These are phyloP conservation scores for Cerastoderma edule DNA, from an alignment of 2,888 invertebrate species.

Conservation along the genomic window DNA sequence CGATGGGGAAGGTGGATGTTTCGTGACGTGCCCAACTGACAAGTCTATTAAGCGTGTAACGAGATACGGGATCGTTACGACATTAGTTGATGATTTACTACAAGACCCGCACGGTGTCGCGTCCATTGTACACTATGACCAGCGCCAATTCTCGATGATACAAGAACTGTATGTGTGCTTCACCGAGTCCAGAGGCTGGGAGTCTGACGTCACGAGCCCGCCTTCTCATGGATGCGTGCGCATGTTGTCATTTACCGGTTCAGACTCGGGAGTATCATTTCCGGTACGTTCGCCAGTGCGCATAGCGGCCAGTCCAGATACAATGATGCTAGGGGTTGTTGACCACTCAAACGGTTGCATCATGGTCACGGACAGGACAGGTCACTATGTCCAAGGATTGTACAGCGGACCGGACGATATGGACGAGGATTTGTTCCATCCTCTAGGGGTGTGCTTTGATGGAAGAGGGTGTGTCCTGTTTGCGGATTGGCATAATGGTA, in stretches of 20 bases:
- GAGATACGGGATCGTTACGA: conserved; percentile 17
- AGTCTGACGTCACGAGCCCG: conserved; percentile 18
- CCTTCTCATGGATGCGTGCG: conserved; percentile 34
- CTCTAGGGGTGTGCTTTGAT: conserved; percentile 55
- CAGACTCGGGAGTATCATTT: conserved; percentile 33
- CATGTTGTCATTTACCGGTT: conserved; percentile 26
- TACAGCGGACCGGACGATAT: conserved; percentile 34
- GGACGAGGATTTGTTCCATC: conserved; percentile 31
- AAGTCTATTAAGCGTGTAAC: conserved; percentile 34
- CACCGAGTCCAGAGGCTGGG: conserved; percentile 22
- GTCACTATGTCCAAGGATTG: conserved; percentile 29
- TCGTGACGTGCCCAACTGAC: conserved; percentile 44
- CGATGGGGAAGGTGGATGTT: conserved; percentile 45
- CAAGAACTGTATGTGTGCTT: conserved; percentile 49
- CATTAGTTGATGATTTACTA: conserved; percentile 21
- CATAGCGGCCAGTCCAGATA: conserved; percentile 25
- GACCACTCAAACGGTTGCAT: conserved; percentile 49
- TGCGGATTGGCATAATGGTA: conserved; percentile 42
- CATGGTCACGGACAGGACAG: conserved; percentile 34
- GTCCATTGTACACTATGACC: conserved; percentile 3
- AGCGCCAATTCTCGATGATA: not conserved
- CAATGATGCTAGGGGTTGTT: conserved; percentile 32
- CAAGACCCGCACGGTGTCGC: conserved; percentile 46
- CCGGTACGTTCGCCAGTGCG: conserved; percentile 40
- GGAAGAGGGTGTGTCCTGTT: conserved; percentile 39